Percentiles rank a stretch among this genome's conserved stretches.
These are phyloP conservation scores for Xestobium rufovillosum DNA, from an alignment of 2,888 invertebrate genomes.

Conservation along the genomic window DNA sequence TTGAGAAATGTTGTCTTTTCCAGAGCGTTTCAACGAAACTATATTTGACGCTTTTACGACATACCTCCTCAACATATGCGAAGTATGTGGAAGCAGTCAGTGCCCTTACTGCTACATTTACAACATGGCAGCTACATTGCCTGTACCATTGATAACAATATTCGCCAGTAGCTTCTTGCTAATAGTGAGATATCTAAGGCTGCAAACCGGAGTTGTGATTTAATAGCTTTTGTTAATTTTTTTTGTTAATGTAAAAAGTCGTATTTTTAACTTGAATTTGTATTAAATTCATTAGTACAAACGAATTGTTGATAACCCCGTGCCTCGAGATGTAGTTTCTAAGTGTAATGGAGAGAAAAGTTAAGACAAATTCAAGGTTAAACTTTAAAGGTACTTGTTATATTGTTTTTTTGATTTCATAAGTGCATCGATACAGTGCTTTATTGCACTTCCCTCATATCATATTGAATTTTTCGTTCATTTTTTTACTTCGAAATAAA, in stretches of 20 bases:
- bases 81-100: conserved; percentile 90
- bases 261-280: conserved; percentile 1
- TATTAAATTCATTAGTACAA: no score
- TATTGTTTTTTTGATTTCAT: no score
- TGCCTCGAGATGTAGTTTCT: no score
- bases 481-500: no score
- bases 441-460: no score
- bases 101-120: conserved; percentile 88
- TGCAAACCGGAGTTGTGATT: conserved; percentile 23
- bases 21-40: conserved; percentile 87
- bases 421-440: no score
- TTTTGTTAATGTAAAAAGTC: conserved; percentile 9
- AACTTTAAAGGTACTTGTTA: no score
- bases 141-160: conserved; percentile 30
- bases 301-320: no score
- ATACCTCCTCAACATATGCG: conserved; percentile 83
- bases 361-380: no score
- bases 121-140: conserved; percentile 51
- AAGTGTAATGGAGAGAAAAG: no score
- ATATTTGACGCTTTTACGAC: conserved; percentile 83
- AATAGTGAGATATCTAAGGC: conserved; percentile 28
- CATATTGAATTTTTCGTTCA: no score
- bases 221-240: conserved; percentile 7
- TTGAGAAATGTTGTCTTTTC: no score
- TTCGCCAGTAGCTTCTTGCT: conserved; percentile 29